Conservation (phyloP, 2,113 vertebrate species). For the Toxostoma redivivum region DNA sequence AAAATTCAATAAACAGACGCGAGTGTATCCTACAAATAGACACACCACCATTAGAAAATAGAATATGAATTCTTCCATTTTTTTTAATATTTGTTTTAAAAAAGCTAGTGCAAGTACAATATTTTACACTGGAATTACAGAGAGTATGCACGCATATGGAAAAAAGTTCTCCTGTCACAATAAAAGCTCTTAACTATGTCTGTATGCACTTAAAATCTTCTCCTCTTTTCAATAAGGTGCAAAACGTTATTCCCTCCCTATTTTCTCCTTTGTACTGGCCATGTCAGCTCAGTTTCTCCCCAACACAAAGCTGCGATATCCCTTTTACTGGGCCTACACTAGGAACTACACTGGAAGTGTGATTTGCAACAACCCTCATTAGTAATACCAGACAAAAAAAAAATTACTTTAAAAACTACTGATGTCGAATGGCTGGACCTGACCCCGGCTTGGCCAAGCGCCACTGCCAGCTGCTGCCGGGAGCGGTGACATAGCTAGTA, state of each 20-base stretch:
- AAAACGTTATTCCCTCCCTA: constrained; percentile 85
- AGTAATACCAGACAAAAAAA: neutral
- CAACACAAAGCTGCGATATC: constrained; percentile 68
- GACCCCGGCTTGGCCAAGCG: neutral
- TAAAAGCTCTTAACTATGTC: constrained; percentile 87
- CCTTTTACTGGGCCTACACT: constrained; percentile 70
- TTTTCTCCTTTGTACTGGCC: constrained; percentile 81
- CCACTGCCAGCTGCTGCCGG: constrained; percentile 7
- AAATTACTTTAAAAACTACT: neutral
- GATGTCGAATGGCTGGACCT: constrained; percentile 8
- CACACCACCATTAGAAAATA: constrained; percentile 93
- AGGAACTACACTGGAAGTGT: constrained; percentile 61
- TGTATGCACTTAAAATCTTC: constrained; percentile 83
- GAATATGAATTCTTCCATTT: constrained; percentile 93
- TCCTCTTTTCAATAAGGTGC: constrained; percentile 88
- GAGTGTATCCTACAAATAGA: constrained; percentile 96
- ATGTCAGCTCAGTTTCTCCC: constrained; percentile 71
- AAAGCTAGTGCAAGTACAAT: constrained; percentile 98
- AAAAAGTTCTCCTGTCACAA: constrained; percentile 87
- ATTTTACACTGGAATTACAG: constrained; percentile 97
- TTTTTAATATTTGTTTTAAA: constrained; percentile 90
- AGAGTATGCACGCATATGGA: constrained; percentile 93
- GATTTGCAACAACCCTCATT: constrained; percentile 33
- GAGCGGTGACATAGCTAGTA: constrained; percentile 56
- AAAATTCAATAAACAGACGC: constrained; percentile 95